Base-by-base conservation (phyloP, 2,113 vertebrate species). In the Megatriorchis doriae region DNA sequence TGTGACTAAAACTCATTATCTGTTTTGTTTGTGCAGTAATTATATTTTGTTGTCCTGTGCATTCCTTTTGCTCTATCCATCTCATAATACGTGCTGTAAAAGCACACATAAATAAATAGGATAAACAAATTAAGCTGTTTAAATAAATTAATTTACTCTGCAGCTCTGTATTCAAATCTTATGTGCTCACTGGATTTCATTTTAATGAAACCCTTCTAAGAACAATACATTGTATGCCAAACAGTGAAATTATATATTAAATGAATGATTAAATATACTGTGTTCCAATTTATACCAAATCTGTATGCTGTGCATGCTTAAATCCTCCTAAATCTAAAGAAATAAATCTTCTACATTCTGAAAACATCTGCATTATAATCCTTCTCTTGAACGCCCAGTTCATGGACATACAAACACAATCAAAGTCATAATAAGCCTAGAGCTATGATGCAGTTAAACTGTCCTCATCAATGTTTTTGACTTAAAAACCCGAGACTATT, bases 111-210 rank as follows among this genome's bases (percentile, higher is more conserved):
- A 96, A 97, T 98, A 98, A 98, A 98, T 97, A 98, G 97, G 96
- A 98, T 98, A 98, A 98, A 98, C 97, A 98, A 98, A 98, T 98
- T 98, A 98, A 98, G 97, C 98, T 97, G 96, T 98, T 98, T 95
- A 98, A 98, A 98, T 98, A 98, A 98, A 98, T 98, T 98, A 98
- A 98, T 98, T 98, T 98, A 96, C 97, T 98, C 92, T 98, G 77
- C 72, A 98, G 97, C 95, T 97, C 93, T 97, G 91, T 98, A 97
- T 98, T 98, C 97, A 98, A 98, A 97, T 98, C 94, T 96, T 98
- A 97, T 94, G 96, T 98, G 96, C 94, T 98, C 95, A 97, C 77
- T 98, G 97, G 97, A 97, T 98, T 98, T 98, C 94, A 91, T 96
- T 98, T 97, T 98, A 98, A 98, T 98, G 98, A 98, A 98, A 98